Base-by-base conservation (phyloP, 1,140 invertebrate genomes). In the Cheumatopsyche charites region DNA sequence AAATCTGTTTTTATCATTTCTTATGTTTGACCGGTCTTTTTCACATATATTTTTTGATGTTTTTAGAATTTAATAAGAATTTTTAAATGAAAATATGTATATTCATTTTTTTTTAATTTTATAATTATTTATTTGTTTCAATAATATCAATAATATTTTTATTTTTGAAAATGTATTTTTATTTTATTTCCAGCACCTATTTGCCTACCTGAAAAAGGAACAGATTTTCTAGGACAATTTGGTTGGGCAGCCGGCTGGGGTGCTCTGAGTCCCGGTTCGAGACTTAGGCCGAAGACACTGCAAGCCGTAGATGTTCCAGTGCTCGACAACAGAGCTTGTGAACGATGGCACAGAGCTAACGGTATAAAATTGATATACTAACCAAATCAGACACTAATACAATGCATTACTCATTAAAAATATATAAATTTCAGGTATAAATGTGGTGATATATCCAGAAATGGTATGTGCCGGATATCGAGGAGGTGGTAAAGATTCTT, bases 381-480 rank as follows among this genome's bases (percentile, higher is more conserved):
- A 45, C 21, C n/a, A 12, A 42, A 45, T 12, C 42, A 55, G 3
- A 13, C 7, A 63, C 4, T 19, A 42, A 15, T 15, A n/a, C n/a
- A n/a, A n/a, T n/a, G n/a, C 29, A 42, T 15, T n/a, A 29, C 7
- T 12, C 5, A 62, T 58, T 23, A 58, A 5, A 15, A 36, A 41
- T 36, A 86, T 87, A 70, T 86, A 86, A 15, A 63, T 81, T 83
- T 15, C 80, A 85, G 83, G 83, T 66, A 97, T 97, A 76, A 95
- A 96, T 80, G 95, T 97, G 41, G 90, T 95, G 7, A 97, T 97
- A 77, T 95, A 96, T 80, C 94, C 95, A 69, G 95, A 97, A 83
- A 98, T 98, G 96, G 90, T 98, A 81, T 98, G 96, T 82, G 96
- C 96, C 4, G 96, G 96, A 0, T 97, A 98, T 80, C 87, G 93